These are phyloP conservation scores for Disparrhopalites patrizii DNA, from an alignment of 2,888 invertebrate genomes.

Conservation along the genomic window DNA sequence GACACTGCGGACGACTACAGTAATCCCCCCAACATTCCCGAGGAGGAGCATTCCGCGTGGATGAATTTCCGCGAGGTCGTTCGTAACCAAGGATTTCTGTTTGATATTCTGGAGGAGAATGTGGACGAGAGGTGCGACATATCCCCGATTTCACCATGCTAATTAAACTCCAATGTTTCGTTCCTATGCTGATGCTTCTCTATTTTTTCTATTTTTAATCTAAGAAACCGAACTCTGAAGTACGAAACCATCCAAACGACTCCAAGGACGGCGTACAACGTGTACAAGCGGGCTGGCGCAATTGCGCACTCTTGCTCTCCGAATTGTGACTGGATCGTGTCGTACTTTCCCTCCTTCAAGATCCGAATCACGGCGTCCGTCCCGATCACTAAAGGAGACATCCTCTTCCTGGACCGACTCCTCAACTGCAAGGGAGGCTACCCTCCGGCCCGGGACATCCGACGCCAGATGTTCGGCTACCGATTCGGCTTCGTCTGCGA, in stretches of 20 bases:
- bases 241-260: too few species aligned
- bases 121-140: background rate
- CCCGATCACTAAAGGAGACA: background rate
- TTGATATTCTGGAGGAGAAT: background rate
- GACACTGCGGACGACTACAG: too few species aligned
- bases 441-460: background rate
- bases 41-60: too few species aligned
- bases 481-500: background rate
- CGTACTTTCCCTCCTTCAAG: background rate
- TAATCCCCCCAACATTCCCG: too few species aligned
- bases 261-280: background rate
- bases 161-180: too few species aligned
- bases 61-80: too few species aligned
- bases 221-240: too few species aligned
- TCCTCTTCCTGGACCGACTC: background rate
- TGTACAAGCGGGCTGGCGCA: background rate
- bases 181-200: too few species aligned
- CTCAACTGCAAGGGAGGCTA: background rate
- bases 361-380: background rate
- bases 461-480: background rate
- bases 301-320: background rate
- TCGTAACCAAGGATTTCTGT: background rate
- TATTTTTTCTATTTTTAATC: too few species aligned
- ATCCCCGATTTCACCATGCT: too few species aligned
- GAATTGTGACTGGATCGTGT: conserved; percentile 1